Base-by-base conservation (phyloP, 2,888 invertebrate genomes). In the Germaria angustata region DNA sequence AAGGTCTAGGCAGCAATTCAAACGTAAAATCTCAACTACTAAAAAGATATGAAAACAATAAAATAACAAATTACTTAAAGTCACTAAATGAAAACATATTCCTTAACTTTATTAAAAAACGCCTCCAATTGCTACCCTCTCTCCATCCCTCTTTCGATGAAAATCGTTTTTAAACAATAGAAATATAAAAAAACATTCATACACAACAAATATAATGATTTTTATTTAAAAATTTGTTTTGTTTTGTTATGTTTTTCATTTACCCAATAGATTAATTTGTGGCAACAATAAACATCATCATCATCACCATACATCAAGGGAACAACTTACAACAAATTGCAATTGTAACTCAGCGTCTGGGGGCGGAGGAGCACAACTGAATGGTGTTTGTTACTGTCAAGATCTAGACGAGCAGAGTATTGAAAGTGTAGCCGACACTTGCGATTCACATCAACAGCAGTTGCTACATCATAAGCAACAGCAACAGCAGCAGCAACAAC, bases 371-470 rank as follows among this genome's bases (percentile, higher is more conserved):
- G 79, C 44, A 34, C 59, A 53, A 41, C 36, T 68, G 3, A 72
- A 39, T 49, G 78, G 46, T 34, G 80, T 46, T 34, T 80, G 69
- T 71, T 81, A 66, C 13, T 80, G 79, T 28, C 72, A 80, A 71
- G 82, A 82, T 32, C 34, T 69, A 65, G 88, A 88, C 49, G 83
- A 84, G 24, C 85, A 85, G 15, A 88, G 88, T 71, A 86, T 85
- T 49, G 87, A 85, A 72, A 88, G 87, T 72, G 75, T 86, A 53
- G 86, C 86, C 59, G 86, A 84, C 36, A 88, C 87, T 84, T 88
- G 88, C 82, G 88, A 89, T 83, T 88, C 89, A 83, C 88, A 89
- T 85, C 76, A 77, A n/a, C 76, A 77, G 7, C 85, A 85, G 32
- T 81, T 84, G 73, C 66, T 84, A 8, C 87, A 86, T 51, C 66